Evolutionary conservation across 2,113 vertebrate species (phyloP).

Genomic region (Crotalus tigris): DNA sequence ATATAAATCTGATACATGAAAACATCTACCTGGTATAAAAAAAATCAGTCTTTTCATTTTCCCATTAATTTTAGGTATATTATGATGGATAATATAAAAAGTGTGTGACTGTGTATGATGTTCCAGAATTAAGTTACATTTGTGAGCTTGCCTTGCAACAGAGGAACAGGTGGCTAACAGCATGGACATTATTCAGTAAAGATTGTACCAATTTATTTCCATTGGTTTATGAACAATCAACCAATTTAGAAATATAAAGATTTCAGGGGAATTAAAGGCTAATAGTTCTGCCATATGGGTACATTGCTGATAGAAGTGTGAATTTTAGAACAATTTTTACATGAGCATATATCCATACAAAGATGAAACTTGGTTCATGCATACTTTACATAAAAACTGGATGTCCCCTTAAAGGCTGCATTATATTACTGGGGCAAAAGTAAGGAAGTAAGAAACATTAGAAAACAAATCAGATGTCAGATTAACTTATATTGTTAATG

Average conservation of each 20-base stretch:
- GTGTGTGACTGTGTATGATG: slow-evolving; percentile 15
- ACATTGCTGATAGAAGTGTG: background rate
- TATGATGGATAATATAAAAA: background rate
- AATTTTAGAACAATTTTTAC: background rate
- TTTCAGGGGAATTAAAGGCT: background rate
- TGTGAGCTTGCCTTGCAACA: slow-evolving; percentile 10
- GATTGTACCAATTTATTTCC: slow-evolving; percentile 6
- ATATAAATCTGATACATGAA: background rate
- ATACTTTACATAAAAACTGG: background rate
- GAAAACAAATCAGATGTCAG: background rate
- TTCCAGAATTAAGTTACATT: slow-evolving; percentile 21
- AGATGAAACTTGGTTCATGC: background rate
- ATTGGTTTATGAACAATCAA: slow-evolving; percentile 3
- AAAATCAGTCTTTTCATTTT: background rate
- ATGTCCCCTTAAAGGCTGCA: background rate
- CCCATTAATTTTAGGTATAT: background rate
- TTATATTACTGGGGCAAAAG: background rate
- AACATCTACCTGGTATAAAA: background rate
- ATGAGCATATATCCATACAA: background rate
- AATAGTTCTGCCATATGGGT: background rate
- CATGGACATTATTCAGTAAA: background rate
- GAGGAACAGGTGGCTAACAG: slow-evolving; percentile 3
- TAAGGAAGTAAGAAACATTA: background rate
- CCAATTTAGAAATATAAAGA: slow-evolving; percentile 17
- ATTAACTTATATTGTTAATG: background rate